Conservation (phyloP, 1,140 invertebrate species). For the Leptinotarsa lineolata region DNA sequence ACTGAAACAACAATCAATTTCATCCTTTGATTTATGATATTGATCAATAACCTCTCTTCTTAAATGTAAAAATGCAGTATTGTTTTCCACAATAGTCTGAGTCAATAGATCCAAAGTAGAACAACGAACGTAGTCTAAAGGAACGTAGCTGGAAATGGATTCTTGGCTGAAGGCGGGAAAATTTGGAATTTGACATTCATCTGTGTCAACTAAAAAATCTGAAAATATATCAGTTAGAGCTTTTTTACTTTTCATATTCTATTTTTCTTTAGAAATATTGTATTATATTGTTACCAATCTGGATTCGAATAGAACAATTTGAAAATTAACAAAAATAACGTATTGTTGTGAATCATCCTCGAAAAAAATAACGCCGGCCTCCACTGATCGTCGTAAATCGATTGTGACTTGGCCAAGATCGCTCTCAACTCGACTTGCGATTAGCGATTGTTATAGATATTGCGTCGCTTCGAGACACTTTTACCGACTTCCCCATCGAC, state of each 20-base stretch:
- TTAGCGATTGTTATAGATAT: too few relatives aligned
- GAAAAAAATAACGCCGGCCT: too few relatives aligned
- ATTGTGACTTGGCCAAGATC: too few relatives aligned
- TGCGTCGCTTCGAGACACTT: too few relatives aligned
- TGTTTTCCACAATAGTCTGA: slow-evolving; percentile 36
- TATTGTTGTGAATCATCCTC: too few relatives aligned
- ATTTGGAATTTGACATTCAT: slow-evolving; percentile 70
- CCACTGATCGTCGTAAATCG: too few relatives aligned
- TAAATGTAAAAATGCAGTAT: slow-evolving; percentile 39
- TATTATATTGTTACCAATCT: too few relatives aligned
- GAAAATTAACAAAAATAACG: too few relatives aligned
- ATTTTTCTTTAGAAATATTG: neutral
- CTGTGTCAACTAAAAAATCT: slow-evolving; percentile 64
- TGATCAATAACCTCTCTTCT: slow-evolving; percentile 33
- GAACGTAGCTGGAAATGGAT: slow-evolving; percentile 60
- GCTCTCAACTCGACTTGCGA: too few relatives aligned
- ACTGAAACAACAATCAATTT: slow-evolving; percentile 41
- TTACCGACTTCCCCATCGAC: too few relatives aligned
- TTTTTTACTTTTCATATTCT: too few relatives aligned
- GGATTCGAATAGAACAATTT: too few relatives aligned
- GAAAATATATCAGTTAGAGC: neutral
- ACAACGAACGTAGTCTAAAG: slow-evolving; percentile 63
- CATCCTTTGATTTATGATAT: slow-evolving; percentile 27
- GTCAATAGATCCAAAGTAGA: slow-evolving; percentile 47
- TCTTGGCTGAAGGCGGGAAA: slow-evolving; percentile 69